These are phyloP conservation scores for Brachyopa scutellaris DNA, from an alignment of 2,888 invertebrate species.

Conservation along the genomic window DNA sequence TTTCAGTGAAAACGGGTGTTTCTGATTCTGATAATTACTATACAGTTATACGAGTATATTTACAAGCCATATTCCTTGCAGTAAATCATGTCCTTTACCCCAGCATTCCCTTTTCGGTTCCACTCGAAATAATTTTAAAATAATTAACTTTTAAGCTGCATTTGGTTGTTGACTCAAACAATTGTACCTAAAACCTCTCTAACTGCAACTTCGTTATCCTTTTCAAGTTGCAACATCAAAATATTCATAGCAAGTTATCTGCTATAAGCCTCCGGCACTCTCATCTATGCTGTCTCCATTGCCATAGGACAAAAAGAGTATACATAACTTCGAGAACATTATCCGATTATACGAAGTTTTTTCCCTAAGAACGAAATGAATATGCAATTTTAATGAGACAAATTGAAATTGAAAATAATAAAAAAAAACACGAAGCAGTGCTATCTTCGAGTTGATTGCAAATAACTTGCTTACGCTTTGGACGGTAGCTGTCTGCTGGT, in stretches of 20 bases:
- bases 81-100: neutral
- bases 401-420: constrained; percentile 60
- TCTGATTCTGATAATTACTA: too few relatives aligned
- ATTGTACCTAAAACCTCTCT: neutral
- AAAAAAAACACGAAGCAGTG: constrained; percentile 26
- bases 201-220: neutral
- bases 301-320: neutral
- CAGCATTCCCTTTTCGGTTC: neutral
- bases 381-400: constrained; percentile 64
- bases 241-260: constrained; percentile 13
- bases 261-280: constrained; percentile 6
- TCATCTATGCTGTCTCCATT: neutral
- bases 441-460: constrained; percentile 57
- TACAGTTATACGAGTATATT: too few relatives aligned
- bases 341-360: constrained; percentile 59
- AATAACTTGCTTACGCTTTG: constrained; percentile 67
- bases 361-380: too few relatives aligned
- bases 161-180: neutral
- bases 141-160: constrained; percentile 23
- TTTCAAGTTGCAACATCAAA: neutral
- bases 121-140: constrained; percentile 2
- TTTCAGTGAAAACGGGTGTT: too few relatives aligned
- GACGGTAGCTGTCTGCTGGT: neutral
- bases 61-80: too few relatives aligned
- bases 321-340: constrained; percentile 29